These are phyloP conservation scores for Amphibalanus amphitrite DNA, from an alignment of 1,140 invertebrate species.

Conservation along the genomic window DNA sequence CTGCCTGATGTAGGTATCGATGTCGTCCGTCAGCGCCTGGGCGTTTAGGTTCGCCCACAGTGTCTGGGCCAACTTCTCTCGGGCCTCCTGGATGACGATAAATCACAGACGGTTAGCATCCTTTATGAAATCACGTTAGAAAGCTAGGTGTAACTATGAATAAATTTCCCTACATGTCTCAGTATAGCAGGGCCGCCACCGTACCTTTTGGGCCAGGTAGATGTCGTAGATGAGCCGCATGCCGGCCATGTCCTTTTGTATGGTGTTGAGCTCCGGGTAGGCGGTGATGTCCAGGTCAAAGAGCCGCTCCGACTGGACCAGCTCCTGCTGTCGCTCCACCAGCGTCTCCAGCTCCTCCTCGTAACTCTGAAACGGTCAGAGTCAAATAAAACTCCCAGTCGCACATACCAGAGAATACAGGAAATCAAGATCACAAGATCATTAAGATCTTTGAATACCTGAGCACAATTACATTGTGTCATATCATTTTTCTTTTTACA, in stretches of 20 bases:
- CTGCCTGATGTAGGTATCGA: slow-evolving; percentile 62
- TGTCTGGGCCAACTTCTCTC: slow-evolving; percentile 63
- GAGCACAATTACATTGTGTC: no score
- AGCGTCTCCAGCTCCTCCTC: slow-evolving; percentile 42
- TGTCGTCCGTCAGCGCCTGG: slow-evolving; percentile 60
- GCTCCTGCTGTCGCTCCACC: slow-evolving; percentile 42
- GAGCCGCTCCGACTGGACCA: slow-evolving; percentile 60
- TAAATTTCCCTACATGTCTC: no score
- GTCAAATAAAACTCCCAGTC: no score
- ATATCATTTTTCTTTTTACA: no score
- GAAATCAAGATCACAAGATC: no score
- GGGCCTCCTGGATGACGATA: slow-evolving; percentile 34
- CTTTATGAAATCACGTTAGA: no score
- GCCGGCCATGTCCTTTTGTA: slow-evolving; percentile 50
- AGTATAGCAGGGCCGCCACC: no score
- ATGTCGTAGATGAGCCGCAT: slow-evolving; percentile 56
- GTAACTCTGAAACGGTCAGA: slow-evolving; percentile 34
- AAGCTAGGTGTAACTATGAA: no score
- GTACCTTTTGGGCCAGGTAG: slow-evolving; percentile 53
- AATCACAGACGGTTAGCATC: no score
- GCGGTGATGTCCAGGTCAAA: slow-evolving; percentile 67
- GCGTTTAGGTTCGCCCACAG: slow-evolving; percentile 73
- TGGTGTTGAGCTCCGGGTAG: slow-evolving; percentile 51
- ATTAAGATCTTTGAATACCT: no score
- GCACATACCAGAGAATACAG: no score